phyloP scores from a whole-genome alignment of 1,140 invertebrate genomes.

The Caenorhabditis tropicalis region DNA sequence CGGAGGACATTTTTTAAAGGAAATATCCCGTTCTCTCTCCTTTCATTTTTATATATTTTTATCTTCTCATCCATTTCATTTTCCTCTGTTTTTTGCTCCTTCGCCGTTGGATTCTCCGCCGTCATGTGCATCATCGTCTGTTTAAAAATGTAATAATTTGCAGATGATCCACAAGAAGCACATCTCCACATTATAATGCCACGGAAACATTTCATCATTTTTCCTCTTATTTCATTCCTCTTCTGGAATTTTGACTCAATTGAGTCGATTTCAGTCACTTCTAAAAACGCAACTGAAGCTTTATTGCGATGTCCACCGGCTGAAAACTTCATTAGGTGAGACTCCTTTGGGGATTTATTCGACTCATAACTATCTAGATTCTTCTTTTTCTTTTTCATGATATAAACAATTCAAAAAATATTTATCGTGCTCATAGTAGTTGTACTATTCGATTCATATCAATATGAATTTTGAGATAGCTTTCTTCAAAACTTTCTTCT shows the following conservation, averaged over 20 bases:
- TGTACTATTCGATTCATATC: not conserved
- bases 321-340: conserved; percentile 4
- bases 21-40: not conserved
- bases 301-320: conserved; percentile 22
- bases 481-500: not conserved
- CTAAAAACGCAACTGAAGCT: conserved; percentile 13
- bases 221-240: conserved; percentile 1
- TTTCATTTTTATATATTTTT: not conserved
- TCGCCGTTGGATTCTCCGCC: not conserved
- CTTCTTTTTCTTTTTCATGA: no score
- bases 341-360: not conserved
- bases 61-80: no score
- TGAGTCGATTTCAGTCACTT: conserved; percentile 17
- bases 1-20: not conserved
- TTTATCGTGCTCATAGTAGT: not conserved
- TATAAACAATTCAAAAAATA: no score
- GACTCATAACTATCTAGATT: no score
- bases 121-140: conserved; percentile 41
- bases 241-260: not conserved
- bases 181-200: conserved; percentile 31
- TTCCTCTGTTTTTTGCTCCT: not conserved
- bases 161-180: conserved; percentile 40
- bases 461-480: not conserved
- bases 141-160: conserved; percentile 45
- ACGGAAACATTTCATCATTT: conserved; percentile 37